Percentiles rank a stretch among this genome's conserved stretches.
Evolutionary conservation across 2,113 vertebrate species (phyloP).

Genomic region (Bothrops jararaca): DNA sequence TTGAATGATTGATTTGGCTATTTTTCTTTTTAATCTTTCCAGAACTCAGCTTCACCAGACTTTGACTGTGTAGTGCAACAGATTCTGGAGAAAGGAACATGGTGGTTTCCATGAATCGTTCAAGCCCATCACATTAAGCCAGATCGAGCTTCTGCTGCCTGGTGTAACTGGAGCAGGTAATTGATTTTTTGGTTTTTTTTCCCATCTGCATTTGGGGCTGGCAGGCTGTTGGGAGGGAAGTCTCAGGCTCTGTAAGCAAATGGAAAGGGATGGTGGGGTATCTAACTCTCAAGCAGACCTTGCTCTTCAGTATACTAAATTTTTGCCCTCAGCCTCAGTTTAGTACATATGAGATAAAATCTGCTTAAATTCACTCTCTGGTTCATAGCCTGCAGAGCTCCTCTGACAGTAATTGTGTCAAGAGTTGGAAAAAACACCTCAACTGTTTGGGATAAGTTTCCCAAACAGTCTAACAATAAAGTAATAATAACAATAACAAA

Average conservation of each 20-base stretch:
- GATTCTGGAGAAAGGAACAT: neutral
- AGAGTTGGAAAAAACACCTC: neutral
- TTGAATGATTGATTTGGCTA: neutral
- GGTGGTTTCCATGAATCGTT: neutral
- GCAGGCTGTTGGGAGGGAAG: neutral
- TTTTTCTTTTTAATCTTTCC: neutral
- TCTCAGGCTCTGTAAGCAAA: neutral
- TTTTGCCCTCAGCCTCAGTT: neutral
- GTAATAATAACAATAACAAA: neutral
- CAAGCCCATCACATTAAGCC: neutral
- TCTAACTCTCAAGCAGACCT: no score
- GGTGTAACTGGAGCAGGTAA: neutral
- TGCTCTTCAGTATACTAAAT: neutral
- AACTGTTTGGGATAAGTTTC: neutral
- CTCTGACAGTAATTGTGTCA: neutral
- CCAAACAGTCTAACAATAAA: neutral
- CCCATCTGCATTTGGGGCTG: neutral
- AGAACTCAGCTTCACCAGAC: neutral
- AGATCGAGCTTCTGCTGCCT: neutral
- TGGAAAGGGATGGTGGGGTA: neutral
- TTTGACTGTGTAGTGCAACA: neutral
- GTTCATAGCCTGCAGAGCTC: neutral
- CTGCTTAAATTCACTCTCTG: neutral
- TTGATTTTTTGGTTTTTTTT: neutral
- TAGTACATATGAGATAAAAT: neutral